Conservation (phyloP, 2,113 vertebrate species). For the Leucoraja erinaceus region DNA sequence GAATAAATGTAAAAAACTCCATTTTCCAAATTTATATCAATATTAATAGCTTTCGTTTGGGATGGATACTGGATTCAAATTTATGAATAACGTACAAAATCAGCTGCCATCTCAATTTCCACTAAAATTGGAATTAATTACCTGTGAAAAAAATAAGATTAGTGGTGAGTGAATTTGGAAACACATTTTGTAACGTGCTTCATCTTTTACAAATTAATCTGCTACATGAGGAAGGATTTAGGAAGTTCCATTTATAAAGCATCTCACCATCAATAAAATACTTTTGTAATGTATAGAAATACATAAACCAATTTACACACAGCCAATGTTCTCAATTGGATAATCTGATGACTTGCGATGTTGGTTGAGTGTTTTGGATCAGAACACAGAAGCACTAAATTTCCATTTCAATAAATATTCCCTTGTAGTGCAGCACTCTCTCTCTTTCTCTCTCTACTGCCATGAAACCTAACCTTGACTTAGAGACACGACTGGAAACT, state of each 20-base stretch:
- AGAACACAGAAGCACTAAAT: neutral
- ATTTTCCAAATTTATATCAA: neutral
- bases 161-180: neutral
- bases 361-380: neutral
- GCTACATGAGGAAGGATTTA: neutral
- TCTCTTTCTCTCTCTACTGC: neutral
- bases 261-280: neutral
- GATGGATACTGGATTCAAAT: neutral
- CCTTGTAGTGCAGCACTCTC: neutral
- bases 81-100: conserved; percentile 12
- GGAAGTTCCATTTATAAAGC: neutral
- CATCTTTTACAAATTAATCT: neutral
- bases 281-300: neutral
- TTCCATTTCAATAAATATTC: neutral
- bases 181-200: neutral
- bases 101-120: neutral
- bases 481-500: neutral
- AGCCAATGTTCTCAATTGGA: neutral
- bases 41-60: neutral
- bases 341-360: neutral
- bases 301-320: neutral
- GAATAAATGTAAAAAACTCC: neutral
- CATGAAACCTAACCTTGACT: neutral
- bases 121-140: conserved; percentile 20
- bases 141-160: conserved; percentile 27